Evolutionary conservation across 2,888 invertebrate species (phyloP).

Genomic region (Rotaria macrura): DNA sequence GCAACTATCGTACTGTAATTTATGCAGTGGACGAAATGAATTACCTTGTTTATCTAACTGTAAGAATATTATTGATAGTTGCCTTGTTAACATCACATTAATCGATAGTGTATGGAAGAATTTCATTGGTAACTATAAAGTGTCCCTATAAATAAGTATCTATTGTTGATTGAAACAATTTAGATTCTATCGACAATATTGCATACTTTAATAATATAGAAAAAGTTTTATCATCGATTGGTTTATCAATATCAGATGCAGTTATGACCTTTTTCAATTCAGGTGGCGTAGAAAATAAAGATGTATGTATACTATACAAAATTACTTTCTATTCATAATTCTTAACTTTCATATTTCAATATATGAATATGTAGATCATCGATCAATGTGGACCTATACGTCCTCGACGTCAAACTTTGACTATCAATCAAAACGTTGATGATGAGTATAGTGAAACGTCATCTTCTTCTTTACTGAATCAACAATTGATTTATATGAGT

Average conservation of each 20-base stretch:
- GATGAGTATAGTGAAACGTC: background rate
- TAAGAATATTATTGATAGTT: background rate
- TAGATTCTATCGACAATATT: background rate
- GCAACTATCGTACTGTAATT: background rate
- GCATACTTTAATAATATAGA: background rate
- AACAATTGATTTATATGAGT: background rate
- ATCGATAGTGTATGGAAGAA: background rate
- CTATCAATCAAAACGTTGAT: background rate
- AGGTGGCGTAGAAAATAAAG: background rate
- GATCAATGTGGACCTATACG: background rate
- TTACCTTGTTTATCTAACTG: background rate
- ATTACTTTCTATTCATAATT: too few species aligned
- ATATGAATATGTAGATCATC: background rate
- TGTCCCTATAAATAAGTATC: too few species aligned
- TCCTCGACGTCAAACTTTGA: background rate
- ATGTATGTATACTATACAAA: background rate
- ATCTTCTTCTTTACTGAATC: background rate
- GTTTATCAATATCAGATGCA: background rate
- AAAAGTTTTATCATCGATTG: conserved; percentile 13
- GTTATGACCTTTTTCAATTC: conserved; percentile 14
- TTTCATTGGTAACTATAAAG: background rate
- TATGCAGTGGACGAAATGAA: background rate
- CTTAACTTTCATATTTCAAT: background rate
- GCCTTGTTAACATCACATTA: background rate
- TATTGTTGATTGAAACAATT: background rate